Evolutionary conservation across 2,797 vertebrate genomes (phyloP), one percentile per base, ranked within the genome.

Genomic region (Vespertilio murinus): DNA sequence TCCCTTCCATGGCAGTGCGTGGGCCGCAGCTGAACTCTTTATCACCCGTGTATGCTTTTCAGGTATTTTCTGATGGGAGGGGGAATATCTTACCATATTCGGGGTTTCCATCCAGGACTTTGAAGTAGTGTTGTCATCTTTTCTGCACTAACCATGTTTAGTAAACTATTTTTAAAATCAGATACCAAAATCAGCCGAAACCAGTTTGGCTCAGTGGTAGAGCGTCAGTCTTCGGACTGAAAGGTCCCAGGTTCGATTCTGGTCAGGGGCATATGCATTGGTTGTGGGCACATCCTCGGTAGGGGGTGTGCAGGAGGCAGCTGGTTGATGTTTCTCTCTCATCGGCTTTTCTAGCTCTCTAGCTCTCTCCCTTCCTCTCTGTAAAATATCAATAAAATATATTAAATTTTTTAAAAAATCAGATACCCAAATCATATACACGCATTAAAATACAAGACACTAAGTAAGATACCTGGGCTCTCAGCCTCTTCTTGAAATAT

Each of bases 391-490:
- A n/a, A n/a, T n/a, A n/a, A n/a, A n/a, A n/a, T n/a, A n/a, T n/a
- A n/a, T n/a, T n/a, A n/a, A n/a, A 28, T 30, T 88, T 92, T 85
- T 61, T n/a, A n/a, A n/a, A 10, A 45, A 71, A 91, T 16, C 1
- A 17, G 14, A 38, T 61, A 94, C 49, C 75, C 42, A 86, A 52
- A n/a, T n/a, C n/a, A n/a, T n/a, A n/a, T n/a, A n/a, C n/a, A n/a
- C n/a, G n/a, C n/a, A n/a, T n/a, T n/a, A n/a, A 82, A 91, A 88
- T 54, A 52, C 8, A 94, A 64, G 59, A 74, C 40, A 77, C n/a
- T 49, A 90, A 89, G 6, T 49, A 90, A 89, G 6, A 49, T 33
- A 88, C 40, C 11, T 82, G 40, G 52, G 35, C 47, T 40, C 77
- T 82, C n/a, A 59, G 13, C 28, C 9, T 30, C 10, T 30, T 56